Evolutionary conservation across 92 coral and sea anemone genomes (phyloP).

Genomic region (Pocillopora grandis): DNA sequence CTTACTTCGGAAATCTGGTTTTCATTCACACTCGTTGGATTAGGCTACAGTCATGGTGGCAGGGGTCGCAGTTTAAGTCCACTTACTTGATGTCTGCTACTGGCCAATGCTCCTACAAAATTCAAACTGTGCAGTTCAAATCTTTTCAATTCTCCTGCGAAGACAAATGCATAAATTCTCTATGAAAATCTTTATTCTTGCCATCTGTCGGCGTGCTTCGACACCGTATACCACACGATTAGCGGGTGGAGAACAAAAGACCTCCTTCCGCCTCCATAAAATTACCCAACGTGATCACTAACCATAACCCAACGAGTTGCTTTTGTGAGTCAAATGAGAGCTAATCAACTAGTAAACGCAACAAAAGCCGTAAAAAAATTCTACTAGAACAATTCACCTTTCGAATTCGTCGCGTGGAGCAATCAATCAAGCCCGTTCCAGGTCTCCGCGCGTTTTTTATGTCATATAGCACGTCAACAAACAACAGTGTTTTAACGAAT

Average conservation of each 20-base stretch:
- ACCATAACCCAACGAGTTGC: neutral
- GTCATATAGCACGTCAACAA: no score
- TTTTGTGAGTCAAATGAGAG: neutral
- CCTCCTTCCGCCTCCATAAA: neutral
- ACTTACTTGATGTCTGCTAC: no score
- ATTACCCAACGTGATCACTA: neutral
- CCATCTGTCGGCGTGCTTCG: no score
- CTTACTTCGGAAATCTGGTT: no score
- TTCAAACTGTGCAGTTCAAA: no score
- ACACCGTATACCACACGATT: neutral
- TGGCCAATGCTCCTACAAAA: no score
- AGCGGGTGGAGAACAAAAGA: neutral
- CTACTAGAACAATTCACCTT: neutral
- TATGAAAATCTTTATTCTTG: no score
- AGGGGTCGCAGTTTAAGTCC: no score
- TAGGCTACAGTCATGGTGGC: no score
- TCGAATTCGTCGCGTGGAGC: neutral
- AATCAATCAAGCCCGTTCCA: neutral
- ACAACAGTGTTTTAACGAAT: neutral
- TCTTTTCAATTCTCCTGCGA: no score
- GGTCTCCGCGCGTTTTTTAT: slow-evolving; percentile 13
- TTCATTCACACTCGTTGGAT: no score
- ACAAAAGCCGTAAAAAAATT: neutral
- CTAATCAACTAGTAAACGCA: neutral
- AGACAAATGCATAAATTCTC: no score